Conservation (phyloP, 2,797 vertebrate genomes). For the Lemur catta region DNA sequence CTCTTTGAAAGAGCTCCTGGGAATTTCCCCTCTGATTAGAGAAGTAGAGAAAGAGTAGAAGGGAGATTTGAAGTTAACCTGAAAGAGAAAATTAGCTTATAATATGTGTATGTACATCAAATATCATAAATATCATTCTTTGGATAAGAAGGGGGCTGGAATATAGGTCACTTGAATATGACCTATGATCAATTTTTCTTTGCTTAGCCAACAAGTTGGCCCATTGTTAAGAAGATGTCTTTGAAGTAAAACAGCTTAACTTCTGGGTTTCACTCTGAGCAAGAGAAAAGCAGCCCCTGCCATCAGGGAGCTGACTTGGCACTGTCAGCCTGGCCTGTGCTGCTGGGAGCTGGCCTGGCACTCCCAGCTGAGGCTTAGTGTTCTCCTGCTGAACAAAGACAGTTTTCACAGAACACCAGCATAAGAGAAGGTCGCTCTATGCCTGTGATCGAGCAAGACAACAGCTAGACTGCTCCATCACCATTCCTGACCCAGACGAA, state of each 20-base stretch:
- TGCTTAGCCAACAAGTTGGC: neutral
- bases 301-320: neutral
- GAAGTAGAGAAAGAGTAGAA: neutral
- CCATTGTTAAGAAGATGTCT: neutral
- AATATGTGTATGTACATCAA: neutral
- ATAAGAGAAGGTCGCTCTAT: neutral
- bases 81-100: neutral
- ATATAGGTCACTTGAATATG: neutral
- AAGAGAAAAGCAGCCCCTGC: neutral
- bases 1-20: neutral
- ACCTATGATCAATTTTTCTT: neutral
- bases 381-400: neutral
- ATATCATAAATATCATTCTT: neutral
- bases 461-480: neutral
- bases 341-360: neutral
- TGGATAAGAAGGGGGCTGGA: neutral
- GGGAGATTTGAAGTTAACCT: neutral
- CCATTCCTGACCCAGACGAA: neutral
- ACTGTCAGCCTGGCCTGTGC: neutral
- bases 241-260: neutral
- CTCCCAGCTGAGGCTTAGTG: neutral
- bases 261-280: neutral
- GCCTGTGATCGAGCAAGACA: neutral
- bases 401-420: neutral
- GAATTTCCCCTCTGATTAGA: neutral